A percentile compares a stretch with the other conserved stretches of the same genome.
phyloP scores from a whole-genome alignment of 53 echinoderm and acorn worm species.

The Temnopleurus reevesii region DNA sequence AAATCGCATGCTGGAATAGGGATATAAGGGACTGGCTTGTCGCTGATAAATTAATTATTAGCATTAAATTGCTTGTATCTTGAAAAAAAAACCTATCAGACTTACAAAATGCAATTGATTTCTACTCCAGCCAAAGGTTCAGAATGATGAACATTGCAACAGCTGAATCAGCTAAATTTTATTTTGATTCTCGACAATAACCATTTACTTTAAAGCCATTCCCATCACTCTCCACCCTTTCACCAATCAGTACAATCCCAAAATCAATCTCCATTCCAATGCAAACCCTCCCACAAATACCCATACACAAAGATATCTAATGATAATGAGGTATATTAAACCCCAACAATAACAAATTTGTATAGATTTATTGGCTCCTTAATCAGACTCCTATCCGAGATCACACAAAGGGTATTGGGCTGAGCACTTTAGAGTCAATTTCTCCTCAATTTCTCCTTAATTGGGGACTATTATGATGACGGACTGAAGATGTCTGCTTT shows the following conservation, averaged over 20 bases:
- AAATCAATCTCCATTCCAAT: neutral
- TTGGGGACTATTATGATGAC: conserved; percentile 25
- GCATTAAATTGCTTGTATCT: no score
- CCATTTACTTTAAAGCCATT: conserved; percentile 20
- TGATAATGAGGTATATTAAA: neutral
- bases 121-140: neutral
- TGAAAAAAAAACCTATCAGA: no score
- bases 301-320: neutral
- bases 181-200: no score
- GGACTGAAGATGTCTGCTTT: neutral
- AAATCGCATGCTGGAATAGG: no score
- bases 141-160: neutral
- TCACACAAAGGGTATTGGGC: neutral
- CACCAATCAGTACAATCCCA: neutral
- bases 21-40: no score
- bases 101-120: no score
- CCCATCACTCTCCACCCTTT: conserved; percentile 5
- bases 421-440: conserved; percentile 17
- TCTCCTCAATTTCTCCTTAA: conserved; percentile 47
- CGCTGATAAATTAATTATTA: no score
- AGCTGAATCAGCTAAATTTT: no score
- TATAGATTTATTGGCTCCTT: conserved; percentile 18
- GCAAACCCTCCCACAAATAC: neutral
- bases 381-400: neutral
- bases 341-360: neutral